Evolutionary conservation across 2,888 invertebrate genomes (phyloP).

Genomic region (Reticulitermes lucifugus): DNA sequence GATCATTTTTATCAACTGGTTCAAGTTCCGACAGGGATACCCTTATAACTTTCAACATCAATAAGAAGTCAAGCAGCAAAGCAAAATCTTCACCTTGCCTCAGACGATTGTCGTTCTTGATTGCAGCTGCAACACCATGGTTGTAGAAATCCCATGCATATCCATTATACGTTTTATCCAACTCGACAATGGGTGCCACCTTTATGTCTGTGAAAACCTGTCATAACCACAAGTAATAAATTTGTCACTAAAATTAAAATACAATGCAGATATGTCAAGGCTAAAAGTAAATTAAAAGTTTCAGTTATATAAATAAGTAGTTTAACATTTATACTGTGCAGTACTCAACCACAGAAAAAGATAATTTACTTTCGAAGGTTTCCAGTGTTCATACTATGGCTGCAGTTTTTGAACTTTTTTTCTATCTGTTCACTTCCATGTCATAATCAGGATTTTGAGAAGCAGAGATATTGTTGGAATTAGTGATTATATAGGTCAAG

Average conservation of each 20-base stretch:
- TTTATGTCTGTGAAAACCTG: conserved; percentile 42
- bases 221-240: not conserved
- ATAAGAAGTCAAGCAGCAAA: conserved; percentile 11
- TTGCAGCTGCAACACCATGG: conserved; percentile 35
- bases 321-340: too few relatives aligned
- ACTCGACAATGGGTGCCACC: conserved; percentile 28
- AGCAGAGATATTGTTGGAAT: too few relatives aligned
- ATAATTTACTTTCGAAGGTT: too few relatives aligned
- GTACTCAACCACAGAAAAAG: too few relatives aligned
- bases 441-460: too few relatives aligned
- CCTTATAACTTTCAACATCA: conserved; percentile 26
- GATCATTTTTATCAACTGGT: conserved; percentile 14
- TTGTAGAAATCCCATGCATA: conserved; percentile 47
- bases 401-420: too few relatives aligned
- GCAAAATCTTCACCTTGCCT: conserved; percentile 33
- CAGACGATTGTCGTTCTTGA: conserved; percentile 37
- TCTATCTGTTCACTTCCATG: too few relatives aligned
- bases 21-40: conserved; percentile 16
- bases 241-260: too few relatives aligned
- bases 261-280: too few relatives aligned
- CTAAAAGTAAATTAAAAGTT: too few relatives aligned
- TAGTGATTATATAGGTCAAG: not conserved
- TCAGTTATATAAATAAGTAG: too few relatives aligned
- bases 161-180: conserved; percentile 25
- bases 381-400: too few relatives aligned